Evolutionary conservation across 1,140 invertebrate species (phyloP).

Genomic region (Brachionus angularis): DNA sequence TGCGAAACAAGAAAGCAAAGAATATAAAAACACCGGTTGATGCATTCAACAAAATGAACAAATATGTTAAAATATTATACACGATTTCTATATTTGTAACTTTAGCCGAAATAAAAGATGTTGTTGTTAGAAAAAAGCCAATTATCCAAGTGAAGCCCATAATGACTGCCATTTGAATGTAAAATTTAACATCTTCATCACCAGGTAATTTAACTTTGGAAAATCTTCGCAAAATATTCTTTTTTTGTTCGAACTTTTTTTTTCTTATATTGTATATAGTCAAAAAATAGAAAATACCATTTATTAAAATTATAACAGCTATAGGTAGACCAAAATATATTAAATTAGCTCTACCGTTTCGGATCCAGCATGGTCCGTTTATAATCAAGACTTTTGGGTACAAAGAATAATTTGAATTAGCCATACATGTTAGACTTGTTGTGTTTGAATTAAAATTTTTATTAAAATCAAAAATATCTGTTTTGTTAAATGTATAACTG

Average conservation of each 20-base stretch:
- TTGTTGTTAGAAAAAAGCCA: slow-evolving; percentile 49
- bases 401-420: too few relatives aligned
- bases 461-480: too few relatives aligned
- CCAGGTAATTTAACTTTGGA: slow-evolving; percentile 45
- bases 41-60: slow-evolving; percentile 54
- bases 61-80: slow-evolving; percentile 47
- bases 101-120: neutral
- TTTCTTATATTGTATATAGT: slow-evolving; percentile 61
- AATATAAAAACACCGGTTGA: slow-evolving; percentile 55
- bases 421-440: too few relatives aligned
- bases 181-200: slow-evolving; percentile 60
- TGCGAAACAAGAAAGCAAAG: slow-evolving; percentile 26
- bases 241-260: slow-evolving; percentile 48
- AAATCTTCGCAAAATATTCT: slow-evolving; percentile 13
- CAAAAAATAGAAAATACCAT: slow-evolving; percentile 53
- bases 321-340: slow-evolving; percentile 56
- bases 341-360: slow-evolving; percentile 51
- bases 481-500: too few relatives aligned
- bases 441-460: too few relatives aligned
- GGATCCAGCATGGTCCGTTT: slow-evolving; percentile 60
- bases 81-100: neutral
- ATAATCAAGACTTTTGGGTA: neutral
- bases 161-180: slow-evolving; percentile 60
- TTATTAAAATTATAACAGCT: slow-evolving; percentile 52
- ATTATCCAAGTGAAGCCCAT: slow-evolving; percentile 60